These are phyloP conservation scores for Psittacula cyanocephala DNA, from an alignment of 2,113 vertebrate genomes.

Conservation along the genomic window DNA sequence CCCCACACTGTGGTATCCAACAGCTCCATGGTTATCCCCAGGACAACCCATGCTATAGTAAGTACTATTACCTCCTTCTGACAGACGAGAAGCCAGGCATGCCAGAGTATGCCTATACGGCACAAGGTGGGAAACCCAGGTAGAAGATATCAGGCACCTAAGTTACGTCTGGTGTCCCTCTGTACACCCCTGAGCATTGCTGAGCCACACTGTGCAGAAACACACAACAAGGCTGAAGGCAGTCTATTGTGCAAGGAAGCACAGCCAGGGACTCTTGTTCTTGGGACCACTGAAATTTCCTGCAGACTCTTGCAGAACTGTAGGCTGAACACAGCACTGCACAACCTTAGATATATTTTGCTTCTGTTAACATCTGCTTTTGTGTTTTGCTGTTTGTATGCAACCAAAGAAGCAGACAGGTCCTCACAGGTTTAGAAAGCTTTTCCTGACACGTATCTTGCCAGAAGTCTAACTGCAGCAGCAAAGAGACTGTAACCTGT, in stretches of 20 bases:
- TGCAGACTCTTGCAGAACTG: neutral
- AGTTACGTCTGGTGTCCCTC: neutral
- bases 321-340: neutral
- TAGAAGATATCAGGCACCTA: neutral
- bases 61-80: neutral
- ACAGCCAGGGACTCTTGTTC: too few relatives aligned
- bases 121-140: neutral
- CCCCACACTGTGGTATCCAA: neutral
- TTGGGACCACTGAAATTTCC: neutral
- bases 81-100: neutral
- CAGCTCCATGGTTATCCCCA: rapidly evolving
- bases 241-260: neutral
- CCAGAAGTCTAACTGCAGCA: neutral
- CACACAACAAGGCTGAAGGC: rapidly evolving
- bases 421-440: neutral
- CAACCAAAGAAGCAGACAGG: neutral
- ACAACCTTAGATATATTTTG: neutral
- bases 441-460: neutral
- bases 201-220: neutral
- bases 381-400: neutral
- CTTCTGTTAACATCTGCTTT: neutral
- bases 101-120: neutral
- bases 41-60: neutral
- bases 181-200: neutral
- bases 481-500: neutral